Conservation (phyloP, 2,888 invertebrate genomes). For the Pantelozetes paolii region DNA sequence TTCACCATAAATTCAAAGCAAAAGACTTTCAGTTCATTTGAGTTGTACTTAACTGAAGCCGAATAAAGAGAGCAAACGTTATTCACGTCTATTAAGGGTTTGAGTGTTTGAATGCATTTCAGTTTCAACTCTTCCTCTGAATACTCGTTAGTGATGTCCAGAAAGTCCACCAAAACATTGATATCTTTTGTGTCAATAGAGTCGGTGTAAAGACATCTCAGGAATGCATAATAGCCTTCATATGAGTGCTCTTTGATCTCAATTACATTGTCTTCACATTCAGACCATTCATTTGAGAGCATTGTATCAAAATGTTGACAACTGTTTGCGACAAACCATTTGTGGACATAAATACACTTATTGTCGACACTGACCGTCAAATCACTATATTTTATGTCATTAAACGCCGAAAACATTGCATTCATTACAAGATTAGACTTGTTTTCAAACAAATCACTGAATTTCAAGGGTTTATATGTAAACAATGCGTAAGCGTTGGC, state of each 20-base stretch:
- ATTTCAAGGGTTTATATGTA: neutral
- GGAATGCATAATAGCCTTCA: neutral
- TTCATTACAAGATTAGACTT: neutral
- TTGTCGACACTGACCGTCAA: neutral
- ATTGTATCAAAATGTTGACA: constrained; percentile 3
- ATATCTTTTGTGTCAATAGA: neutral
- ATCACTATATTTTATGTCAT: constrained; percentile 13
- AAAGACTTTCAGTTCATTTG: neutral
- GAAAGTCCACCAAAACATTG: neutral
- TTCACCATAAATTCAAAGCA: neutral
- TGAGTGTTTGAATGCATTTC: neutral
- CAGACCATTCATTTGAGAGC: neutral
- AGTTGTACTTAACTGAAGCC: neutral
- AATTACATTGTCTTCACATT: neutral
- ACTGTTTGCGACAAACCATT: constrained; percentile 12
- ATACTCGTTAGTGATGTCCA: neutral
- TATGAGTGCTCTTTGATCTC: neutral
- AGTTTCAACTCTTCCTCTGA: neutral
- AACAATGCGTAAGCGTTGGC: neutral
- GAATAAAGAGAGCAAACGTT: constrained; percentile 19
- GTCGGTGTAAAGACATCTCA: constrained; percentile 15
- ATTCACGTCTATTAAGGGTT: neutral
- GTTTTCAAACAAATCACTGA: neutral
- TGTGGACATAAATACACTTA: constrained; percentile 8
- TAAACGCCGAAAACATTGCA: neutral